Conservation (phyloP, 2,888 invertebrate genomes). For the Erebia palarica region DNA sequence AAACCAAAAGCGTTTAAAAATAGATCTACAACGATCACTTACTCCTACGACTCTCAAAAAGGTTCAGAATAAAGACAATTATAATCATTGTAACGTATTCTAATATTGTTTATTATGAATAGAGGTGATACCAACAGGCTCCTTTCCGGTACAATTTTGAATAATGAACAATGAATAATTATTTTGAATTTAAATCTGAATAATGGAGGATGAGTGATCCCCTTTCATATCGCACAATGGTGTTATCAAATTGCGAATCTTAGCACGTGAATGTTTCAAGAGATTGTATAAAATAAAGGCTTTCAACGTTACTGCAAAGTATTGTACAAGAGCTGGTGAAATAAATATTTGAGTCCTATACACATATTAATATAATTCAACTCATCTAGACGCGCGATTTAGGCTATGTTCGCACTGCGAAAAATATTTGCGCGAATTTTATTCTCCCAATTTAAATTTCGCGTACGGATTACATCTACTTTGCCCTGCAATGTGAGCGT, state of each 20-base stretch:
- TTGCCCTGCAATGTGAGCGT: not conserved
- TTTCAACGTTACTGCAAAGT: constrained; percentile 15
- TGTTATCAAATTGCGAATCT: constrained; percentile 18
- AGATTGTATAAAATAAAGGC: constrained; percentile 21
- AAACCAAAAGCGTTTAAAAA: too few species aligned
- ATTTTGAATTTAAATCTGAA: constrained; percentile 12
- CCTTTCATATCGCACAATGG: constrained; percentile 19
- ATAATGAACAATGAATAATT: constrained; percentile 21
- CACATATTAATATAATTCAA: too few species aligned
- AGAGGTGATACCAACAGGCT: constrained; percentile 1
- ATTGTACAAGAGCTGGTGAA: not conserved
- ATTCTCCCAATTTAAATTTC: too few species aligned
- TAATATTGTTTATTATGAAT: constrained; percentile 3
- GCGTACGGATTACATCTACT: too few species aligned
- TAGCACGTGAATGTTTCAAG: constrained; percentile 14
- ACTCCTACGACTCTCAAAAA: too few species aligned
- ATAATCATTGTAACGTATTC: not conserved
- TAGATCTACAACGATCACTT: too few species aligned
- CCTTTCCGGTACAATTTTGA: not conserved
- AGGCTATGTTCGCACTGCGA: too few species aligned
- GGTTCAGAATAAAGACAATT: too few species aligned
- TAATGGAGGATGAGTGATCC: constrained; percentile 15
- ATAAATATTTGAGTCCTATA: not conserved
- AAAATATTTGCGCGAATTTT: too few species aligned
- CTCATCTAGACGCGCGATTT: too few species aligned